phyloP scores from a whole-genome alignment of 2,797 vertebrate species.

The Rhinatrema bivittatum region DNA sequence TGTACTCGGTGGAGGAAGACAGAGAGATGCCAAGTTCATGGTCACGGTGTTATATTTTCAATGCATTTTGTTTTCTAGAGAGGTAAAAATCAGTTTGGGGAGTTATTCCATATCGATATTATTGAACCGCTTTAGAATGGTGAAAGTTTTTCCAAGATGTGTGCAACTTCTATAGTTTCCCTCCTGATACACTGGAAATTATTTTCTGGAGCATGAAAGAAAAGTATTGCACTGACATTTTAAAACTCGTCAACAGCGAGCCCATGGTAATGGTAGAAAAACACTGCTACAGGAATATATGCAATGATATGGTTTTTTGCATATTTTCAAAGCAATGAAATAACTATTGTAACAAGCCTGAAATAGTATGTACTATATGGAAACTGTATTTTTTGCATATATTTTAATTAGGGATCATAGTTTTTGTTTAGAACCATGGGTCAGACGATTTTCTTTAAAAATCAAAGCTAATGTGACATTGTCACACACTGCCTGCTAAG shows the following conservation, averaged over 20 bases:
- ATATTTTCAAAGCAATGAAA: background rate
- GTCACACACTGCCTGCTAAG: conserved; percentile 65
- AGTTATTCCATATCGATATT: too few relatives aligned
- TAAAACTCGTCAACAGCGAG: background rate
- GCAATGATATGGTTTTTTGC: background rate
- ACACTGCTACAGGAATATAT: background rate
- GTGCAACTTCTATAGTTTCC: too few relatives aligned
- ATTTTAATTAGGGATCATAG: conserved; percentile 8
- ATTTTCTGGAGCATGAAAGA: too few relatives aligned
- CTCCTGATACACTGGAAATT: too few relatives aligned
- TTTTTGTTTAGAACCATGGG: conserved; percentile 22
- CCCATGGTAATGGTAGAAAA: background rate
- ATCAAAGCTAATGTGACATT: conserved; percentile 60
- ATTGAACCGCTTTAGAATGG: too few relatives aligned
- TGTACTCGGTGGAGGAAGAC: too few relatives aligned
- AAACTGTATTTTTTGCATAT: background rate
- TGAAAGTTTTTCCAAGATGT: too few relatives aligned
- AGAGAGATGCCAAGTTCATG: too few relatives aligned
- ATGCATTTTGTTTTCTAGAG: too few relatives aligned
- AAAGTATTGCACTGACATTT: background rate
- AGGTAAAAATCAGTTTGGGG: too few relatives aligned
- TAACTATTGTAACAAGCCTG: too few relatives aligned
- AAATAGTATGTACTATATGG: background rate
- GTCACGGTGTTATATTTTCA: too few relatives aligned
- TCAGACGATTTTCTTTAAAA: conserved; percentile 38